phyloP scores from a whole-genome alignment of 2,888 invertebrate genomes.

The Cataglyphis albicans region DNA sequence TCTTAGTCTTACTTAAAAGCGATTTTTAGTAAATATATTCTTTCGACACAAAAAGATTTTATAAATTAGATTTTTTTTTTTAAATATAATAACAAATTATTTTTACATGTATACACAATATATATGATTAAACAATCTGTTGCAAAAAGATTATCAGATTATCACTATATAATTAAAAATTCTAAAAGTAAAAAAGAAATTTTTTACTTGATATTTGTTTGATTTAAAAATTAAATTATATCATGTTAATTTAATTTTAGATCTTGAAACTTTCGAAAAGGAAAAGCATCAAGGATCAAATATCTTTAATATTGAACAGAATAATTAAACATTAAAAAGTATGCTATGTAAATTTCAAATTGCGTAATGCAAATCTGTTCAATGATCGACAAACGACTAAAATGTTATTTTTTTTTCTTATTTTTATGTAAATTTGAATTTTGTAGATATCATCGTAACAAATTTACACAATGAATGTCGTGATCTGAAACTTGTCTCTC shows the following conservation, averaged over 20 bases:
- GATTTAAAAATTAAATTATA: no score
- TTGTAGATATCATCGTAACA: neutral
- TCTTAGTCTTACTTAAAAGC: conserved; percentile 3
- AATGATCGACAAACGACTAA: neutral
- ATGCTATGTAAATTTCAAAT: neutral
- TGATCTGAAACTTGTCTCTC: neutral
- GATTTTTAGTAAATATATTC: conserved; percentile 10
- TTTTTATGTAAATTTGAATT: neutral
- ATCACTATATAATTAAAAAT: no score
- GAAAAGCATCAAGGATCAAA: neutral
- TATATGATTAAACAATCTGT: no score
- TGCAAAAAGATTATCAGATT: no score
- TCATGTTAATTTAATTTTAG: conserved; percentile 9
- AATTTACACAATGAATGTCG: neutral
- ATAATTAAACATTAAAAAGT: conserved; percentile 14
- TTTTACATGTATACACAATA: neutral
- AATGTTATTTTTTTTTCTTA: neutral
- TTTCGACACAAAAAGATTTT: neutral
- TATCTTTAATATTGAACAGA: neutral
- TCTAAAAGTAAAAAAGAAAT: no score
- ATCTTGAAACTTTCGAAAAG: neutral
- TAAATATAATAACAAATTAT: neutral
- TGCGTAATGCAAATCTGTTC: neutral
- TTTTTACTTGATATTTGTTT: neutral
- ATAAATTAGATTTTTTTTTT: neutral